Evolutionary conservation across 2,888 invertebrate species (phyloP).

Genomic region (Microplitis deprimator): DNA sequence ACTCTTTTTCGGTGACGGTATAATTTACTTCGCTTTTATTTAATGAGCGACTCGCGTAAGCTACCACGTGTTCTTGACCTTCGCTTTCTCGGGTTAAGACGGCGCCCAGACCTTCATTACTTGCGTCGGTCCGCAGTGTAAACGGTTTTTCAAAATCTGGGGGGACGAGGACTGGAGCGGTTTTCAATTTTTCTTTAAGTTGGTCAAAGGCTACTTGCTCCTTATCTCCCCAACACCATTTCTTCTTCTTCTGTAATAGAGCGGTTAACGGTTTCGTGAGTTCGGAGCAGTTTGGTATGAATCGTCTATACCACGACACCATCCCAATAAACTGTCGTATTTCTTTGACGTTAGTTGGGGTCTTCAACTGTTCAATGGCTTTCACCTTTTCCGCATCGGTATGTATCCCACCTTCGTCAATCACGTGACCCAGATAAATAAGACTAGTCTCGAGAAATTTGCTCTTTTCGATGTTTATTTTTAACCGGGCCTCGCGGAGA

Average conservation of each 20-base stretch:
- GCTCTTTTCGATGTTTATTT: conserved; percentile 53
- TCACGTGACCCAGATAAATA: conserved; percentile 45
- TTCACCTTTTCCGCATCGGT: conserved; percentile 43
- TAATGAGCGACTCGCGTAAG: conserved; percentile 29
- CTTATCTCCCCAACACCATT: conserved; percentile 37
- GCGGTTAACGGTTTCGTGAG: conserved; percentile 28
- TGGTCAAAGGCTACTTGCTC: conserved; percentile 30
- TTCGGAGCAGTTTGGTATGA: conserved; percentile 32
- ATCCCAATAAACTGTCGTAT: conserved; percentile 53
- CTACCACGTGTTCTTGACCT: background rate
- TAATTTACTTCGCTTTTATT: conserved; percentile 24
- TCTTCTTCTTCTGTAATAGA: conserved; percentile 20
- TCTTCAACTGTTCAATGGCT: conserved; percentile 16
- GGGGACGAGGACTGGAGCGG: conserved; percentile 33
- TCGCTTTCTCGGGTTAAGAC: conserved; percentile 26
- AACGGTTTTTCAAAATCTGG: conserved; percentile 37
- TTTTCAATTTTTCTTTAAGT: conserved; percentile 18
- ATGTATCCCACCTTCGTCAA: conserved; percentile 25
- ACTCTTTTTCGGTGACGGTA: conserved; percentile 29
- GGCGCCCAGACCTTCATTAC: conserved; percentile 30
- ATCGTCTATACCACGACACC: conserved; percentile 51
- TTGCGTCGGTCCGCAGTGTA: conserved; percentile 41
- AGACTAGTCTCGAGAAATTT: conserved; percentile 52
- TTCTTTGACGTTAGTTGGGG: conserved; percentile 45
- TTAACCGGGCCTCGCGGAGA: conserved; percentile 49